Evolutionary conservation across 2,113 vertebrate species (phyloP).

Genomic region (Hypocryptadius cinnamomeus): DNA sequence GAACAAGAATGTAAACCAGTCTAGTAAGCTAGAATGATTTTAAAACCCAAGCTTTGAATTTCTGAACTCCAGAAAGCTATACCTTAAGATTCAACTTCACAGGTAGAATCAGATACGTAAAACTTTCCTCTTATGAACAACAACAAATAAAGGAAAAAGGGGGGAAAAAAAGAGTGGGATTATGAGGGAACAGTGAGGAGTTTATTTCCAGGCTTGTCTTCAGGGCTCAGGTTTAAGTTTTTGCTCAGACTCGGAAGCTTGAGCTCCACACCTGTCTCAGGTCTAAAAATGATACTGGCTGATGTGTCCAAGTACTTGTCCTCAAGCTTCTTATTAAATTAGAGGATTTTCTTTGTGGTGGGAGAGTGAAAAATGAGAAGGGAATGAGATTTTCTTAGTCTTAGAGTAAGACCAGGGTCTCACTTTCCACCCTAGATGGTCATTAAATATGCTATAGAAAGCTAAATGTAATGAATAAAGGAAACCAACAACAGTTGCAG

Average conservation of each 20-base stretch:
- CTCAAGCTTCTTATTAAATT: background rate
- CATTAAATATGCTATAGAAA: background rate
- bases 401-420: background rate
- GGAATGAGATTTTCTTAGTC: background rate
- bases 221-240: background rate
- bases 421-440: background rate
- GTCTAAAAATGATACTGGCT: background rate
- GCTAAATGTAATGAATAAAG: background rate
- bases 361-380: background rate
- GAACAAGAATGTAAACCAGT: background rate
- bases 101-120: background rate
- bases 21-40: background rate
- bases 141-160: background rate
- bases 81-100: background rate
- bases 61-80: background rate
- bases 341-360: background rate
- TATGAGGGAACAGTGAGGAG: background rate
- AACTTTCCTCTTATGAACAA: background rate
- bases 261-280: background rate
- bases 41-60: background rate
- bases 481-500: background rate
- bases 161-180: rapidly evolving
- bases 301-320: background rate
- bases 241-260: background rate
- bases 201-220: background rate